These are phyloP conservation scores for Cervus canadensis DNA, from an alignment of 2,113 vertebrate species.

Conservation along the genomic window DNA sequence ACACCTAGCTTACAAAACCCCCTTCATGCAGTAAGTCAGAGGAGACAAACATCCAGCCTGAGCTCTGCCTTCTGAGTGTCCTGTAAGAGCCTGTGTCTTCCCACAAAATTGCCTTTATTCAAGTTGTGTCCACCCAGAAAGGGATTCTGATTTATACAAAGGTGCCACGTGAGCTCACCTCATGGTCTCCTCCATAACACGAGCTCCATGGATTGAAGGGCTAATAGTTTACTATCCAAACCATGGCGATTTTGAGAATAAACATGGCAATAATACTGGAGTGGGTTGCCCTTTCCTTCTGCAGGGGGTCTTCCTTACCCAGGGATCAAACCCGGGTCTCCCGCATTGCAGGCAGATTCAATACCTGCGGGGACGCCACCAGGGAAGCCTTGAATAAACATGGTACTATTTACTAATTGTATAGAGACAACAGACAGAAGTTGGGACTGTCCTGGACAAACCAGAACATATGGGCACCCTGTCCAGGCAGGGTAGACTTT, in stretches of 20 bases:
- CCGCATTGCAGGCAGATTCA: neutral
- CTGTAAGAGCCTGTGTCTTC: neutral
- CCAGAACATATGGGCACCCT: neutral
- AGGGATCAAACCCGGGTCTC: neutral
- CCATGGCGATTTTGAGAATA: neutral
- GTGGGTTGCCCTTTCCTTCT: neutral
- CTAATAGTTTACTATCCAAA: neutral
- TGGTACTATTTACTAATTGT: neutral
- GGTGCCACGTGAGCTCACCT: neutral
- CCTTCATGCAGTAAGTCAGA: neutral
- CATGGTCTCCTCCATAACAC: neutral
- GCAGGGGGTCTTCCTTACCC: neutral
- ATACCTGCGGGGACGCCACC: neutral
- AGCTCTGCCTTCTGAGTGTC: neutral
- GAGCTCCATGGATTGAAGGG: neutral
- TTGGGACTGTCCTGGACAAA: neutral
- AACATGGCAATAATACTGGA: neutral
- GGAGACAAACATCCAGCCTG: neutral
- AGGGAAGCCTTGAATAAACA: neutral
- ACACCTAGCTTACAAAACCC: neutral
- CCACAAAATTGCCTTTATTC: neutral
- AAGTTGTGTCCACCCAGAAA: neutral
- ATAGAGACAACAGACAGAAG: neutral
- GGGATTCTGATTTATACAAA: neutral
- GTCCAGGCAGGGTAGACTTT: neutral